Conservation (phyloP, 2,888 invertebrate species). For the Escarpia spicata region DNA sequence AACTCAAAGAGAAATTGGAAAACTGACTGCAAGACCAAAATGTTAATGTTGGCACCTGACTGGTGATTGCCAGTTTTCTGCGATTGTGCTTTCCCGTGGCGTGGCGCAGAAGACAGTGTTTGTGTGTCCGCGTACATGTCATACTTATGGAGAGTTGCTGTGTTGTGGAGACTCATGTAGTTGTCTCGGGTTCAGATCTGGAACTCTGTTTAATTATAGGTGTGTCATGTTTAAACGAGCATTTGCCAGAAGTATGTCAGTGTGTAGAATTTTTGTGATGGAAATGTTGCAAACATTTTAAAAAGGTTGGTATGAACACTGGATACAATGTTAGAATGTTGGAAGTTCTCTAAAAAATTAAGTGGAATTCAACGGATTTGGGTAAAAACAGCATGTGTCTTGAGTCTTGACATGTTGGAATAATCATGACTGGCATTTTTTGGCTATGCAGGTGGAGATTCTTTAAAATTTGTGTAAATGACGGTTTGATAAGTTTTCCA, state of each 20-base stretch:
- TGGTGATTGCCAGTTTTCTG: neutral
- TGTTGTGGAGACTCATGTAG: neutral
- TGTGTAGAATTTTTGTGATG: neutral
- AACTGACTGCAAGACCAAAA: neutral
- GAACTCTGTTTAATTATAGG: constrained; percentile 13
- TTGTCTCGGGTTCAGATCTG: neutral
- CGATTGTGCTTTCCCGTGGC: neutral
- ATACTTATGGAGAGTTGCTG: neutral
- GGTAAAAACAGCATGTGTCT: neutral
- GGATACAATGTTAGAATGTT: neutral
- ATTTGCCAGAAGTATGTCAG: neutral
- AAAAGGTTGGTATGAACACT: neutral
- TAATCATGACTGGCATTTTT: neutral
- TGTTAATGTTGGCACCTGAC: neutral
- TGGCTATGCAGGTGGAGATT: neutral
- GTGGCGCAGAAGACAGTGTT: neutral
- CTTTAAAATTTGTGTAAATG: neutral
- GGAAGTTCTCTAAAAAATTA: no score
- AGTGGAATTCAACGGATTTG: neutral
- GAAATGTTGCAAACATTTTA: neutral
- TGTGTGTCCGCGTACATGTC: neutral
- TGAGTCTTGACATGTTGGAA: neutral
- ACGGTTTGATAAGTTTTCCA: no score
- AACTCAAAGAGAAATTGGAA: neutral
- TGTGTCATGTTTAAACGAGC: neutral